These are phyloP conservation scores for Sphaerophoria taeniata DNA, from an alignment of 2,888 invertebrate genomes.

Conservation along the genomic window DNA sequence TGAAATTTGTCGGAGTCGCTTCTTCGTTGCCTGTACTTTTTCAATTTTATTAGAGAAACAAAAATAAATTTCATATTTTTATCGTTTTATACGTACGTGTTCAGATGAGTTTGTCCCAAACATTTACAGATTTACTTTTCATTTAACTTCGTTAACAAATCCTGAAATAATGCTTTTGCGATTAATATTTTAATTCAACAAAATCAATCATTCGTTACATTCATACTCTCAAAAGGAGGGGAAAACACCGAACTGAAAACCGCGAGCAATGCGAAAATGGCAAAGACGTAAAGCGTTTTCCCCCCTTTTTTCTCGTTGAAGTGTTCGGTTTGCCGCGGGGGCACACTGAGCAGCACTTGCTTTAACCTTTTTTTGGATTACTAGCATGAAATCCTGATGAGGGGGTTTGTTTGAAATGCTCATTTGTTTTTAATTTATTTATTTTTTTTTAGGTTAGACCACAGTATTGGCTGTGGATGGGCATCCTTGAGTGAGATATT, in stretches of 20 bases:
- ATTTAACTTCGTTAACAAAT: constrained; percentile 75
- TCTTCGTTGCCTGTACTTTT: background rate
- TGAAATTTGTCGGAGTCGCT: constrained; percentile 72
- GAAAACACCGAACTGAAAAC: constrained; percentile 18
- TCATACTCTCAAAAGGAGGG: constrained; percentile 71
- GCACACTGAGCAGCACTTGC: constrained; percentile 54
- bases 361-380: constrained; percentile 30
- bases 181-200: constrained; percentile 78
- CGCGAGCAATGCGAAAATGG: background rate
- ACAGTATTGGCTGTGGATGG: constrained; percentile 62
- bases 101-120: constrained; percentile 73
- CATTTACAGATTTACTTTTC: constrained; percentile 71
- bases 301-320: constrained; percentile 42
- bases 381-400: constrained; percentile 33
- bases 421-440: constrained; percentile 29
- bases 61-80: constrained; percentile 76
- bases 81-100: constrained; percentile 78
- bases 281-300: constrained; percentile 42
- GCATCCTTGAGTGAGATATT: constrained; percentile 67
- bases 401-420: constrained; percentile 33
- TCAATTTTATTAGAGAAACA: background rate
- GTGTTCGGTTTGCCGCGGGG: constrained; percentile 50
- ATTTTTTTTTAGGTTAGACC: constrained; percentile 49
- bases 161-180: constrained; percentile 79
- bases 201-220: constrained; percentile 77